phyloP scores from a whole-genome alignment of 2,888 invertebrate genomes.

The Pollenia amentaria region DNA sequence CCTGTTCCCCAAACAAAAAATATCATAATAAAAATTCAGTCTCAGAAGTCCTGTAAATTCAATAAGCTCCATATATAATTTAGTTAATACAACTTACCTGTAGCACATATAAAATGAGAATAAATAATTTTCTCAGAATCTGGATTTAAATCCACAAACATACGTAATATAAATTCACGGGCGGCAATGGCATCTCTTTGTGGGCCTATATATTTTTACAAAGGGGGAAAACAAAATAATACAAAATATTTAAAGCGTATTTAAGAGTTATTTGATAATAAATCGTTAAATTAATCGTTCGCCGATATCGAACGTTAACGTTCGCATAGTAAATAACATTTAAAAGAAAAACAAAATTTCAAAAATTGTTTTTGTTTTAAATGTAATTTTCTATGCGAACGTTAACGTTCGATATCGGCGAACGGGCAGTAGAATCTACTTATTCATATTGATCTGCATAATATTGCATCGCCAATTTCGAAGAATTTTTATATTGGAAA shows the following conservation, averaged over 20 bases:
- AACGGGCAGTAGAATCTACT: too few relatives aligned
- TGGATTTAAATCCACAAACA: constrained; percentile 99
- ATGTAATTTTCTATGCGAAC: too few relatives aligned
- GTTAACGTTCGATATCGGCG: too few relatives aligned
- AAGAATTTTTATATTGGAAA: too few relatives aligned
- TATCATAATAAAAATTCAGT: too few relatives aligned
- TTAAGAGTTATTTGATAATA: constrained; percentile 23
- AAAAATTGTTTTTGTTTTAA: too few relatives aligned
- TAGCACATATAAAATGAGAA: constrained; percentile 99
- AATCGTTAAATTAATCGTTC: constrained; percentile 20
- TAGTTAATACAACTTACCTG: constrained; percentile 89
- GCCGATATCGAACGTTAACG: too few relatives aligned
- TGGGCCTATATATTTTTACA: constrained; percentile 88
- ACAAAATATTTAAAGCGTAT: constrained; percentile 55
- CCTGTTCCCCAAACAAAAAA: too few relatives aligned
- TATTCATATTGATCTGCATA: too few relatives aligned
- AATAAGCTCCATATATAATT: neutral
- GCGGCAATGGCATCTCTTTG: constrained; percentile 99
- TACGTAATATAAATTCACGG: constrained; percentile 99
- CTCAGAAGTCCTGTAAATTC: too few relatives aligned
- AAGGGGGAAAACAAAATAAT: constrained; percentile 44
- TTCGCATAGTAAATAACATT: too few relatives aligned
- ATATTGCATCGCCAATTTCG: too few relatives aligned
- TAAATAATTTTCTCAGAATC: constrained; percentile 99
- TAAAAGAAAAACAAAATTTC: neutral